Base-by-base conservation (phyloP, 2,888 invertebrate species). In the Drosophila histrio region DNA sequence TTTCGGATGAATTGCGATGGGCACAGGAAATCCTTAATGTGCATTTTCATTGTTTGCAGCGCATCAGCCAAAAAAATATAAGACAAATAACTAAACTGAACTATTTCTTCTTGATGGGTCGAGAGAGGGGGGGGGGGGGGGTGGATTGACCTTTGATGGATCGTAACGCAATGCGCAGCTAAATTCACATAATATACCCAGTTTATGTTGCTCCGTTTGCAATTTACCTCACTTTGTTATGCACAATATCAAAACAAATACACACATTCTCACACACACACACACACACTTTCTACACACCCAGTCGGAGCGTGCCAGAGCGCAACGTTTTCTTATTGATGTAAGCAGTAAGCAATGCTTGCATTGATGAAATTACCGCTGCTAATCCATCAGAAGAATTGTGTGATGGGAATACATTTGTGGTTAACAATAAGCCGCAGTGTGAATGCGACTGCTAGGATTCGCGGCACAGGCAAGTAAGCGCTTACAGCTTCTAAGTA, bases 11-110 rank as follows among this genome's bases (percentile, higher is more conserved):
- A 72, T 56, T 67, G 67, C 47, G 69, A 75, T 82, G 72, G 47
- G 67, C 66, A 60, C 80, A 79, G 84, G 84, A 84, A 78, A 82
- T 84, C 86, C 83, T 82, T 75, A 79, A 82, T 85, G 83, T 69
- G 74, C 66, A 64, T 69, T 60, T 64, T 52, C 39, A 46, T 67
- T 72, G 59, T 64, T 76, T 69, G 43, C 69, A 22, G 21, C 52
- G 11, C n/a, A 36, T 30, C 69, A 24, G 36, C 38, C 2, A 4
- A 34, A 15, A 36, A 26, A 36, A 19, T n/a, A 9, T 38, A 15
- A 13, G 32, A n/a, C 2, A 21, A 38, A 5, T 19, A 21, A 17
- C 17, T 17, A 21, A 36, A 36, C n/a, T n/a, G n/a, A n/a, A n/a
- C n/a, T 32, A 47, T 43, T 7, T 15, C 1, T 2, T 7, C 13